Evolutionary conservation across 2,888 invertebrate genomes (phyloP).

Genomic region (Drosophila imparisetae): DNA sequence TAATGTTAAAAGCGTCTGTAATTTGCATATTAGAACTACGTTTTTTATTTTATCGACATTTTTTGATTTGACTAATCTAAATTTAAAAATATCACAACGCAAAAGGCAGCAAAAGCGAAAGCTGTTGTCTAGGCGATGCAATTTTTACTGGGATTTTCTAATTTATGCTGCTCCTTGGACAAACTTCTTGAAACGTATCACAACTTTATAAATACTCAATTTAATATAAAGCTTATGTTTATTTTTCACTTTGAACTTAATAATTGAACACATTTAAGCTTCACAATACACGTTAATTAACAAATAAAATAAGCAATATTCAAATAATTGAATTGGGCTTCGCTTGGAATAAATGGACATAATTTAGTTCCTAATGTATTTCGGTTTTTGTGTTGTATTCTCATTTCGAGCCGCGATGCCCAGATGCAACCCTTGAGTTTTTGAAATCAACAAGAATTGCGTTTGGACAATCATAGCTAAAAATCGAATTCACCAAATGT

Average conservation of each 20-base stretch:
- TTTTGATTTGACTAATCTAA: not conserved
- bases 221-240: slow-evolving; percentile 1
- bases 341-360: not conserved
- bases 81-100: not conserved
- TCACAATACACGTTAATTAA: slow-evolving; percentile 32
- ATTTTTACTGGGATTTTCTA: not conserved
- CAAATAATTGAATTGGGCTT: slow-evolving; percentile 37
- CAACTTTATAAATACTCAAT: slow-evolving; percentile 6
- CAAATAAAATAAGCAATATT: slow-evolving; percentile 5
- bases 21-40: not conserved
- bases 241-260: not conserved
- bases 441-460: slow-evolving; percentile 85
- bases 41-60: not conserved
- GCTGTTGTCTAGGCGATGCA: slow-evolving; percentile 7
- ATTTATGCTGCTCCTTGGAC: slow-evolving; percentile 11
- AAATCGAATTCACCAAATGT: slow-evolving; percentile 83
- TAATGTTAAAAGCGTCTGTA: not conserved
- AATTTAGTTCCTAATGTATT: slow-evolving; percentile 5
- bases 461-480: slow-evolving; percentile 86
- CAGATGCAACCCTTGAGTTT: slow-evolving; percentile 85
- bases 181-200: slow-evolving; percentile 3
- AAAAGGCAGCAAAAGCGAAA: not conserved
- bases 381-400: slow-evolving; percentile 74
- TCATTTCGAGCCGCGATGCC: slow-evolving; percentile 85
- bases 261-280: not conserved